A percentile compares a stretch with the other conserved stretches of the same genome.
phyloP scores from a whole-genome alignment of 2,113 vertebrate genomes.

The Etheostoma cragini region DNA sequence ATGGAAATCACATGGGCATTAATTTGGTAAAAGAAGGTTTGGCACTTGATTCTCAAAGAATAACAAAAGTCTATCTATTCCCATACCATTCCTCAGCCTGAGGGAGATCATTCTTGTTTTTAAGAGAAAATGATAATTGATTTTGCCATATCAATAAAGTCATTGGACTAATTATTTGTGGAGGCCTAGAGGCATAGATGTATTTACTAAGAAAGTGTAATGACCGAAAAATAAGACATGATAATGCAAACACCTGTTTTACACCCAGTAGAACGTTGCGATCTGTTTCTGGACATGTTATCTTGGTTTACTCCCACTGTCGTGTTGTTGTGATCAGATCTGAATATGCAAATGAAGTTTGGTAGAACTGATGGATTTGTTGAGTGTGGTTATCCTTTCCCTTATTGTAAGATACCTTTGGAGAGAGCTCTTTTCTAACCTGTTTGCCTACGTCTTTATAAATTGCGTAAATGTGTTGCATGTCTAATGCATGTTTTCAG shows the following conservation, averaged over 20 bases:
- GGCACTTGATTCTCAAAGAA: background rate
- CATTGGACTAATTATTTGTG: background rate
- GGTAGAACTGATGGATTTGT: background rate
- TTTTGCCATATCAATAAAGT: constrained; percentile 6
- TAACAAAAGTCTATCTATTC: background rate
- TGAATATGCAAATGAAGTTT: background rate
- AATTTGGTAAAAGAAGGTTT: background rate
- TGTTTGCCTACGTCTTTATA: background rate
- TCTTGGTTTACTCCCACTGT: background rate
- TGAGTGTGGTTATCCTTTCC: background rate
- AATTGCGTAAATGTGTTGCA: background rate
- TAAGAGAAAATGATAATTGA: constrained; percentile 1
- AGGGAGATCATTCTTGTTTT: constrained; percentile 15
- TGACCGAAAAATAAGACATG: background rate
- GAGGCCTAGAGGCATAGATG: background rate
- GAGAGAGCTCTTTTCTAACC: background rate
- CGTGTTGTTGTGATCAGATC: background rate
- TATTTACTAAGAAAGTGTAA: constrained; percentile 1
- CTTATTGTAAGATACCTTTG: background rate
- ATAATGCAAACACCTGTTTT: background rate
- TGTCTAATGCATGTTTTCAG: too few relatives aligned
- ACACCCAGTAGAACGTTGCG: background rate
- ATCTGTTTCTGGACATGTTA: background rate
- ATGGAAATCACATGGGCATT: background rate
- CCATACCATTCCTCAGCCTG: background rate